phyloP scores from a whole-genome alignment of 2,888 invertebrate species.

The Ormyrus rosae region DNA sequence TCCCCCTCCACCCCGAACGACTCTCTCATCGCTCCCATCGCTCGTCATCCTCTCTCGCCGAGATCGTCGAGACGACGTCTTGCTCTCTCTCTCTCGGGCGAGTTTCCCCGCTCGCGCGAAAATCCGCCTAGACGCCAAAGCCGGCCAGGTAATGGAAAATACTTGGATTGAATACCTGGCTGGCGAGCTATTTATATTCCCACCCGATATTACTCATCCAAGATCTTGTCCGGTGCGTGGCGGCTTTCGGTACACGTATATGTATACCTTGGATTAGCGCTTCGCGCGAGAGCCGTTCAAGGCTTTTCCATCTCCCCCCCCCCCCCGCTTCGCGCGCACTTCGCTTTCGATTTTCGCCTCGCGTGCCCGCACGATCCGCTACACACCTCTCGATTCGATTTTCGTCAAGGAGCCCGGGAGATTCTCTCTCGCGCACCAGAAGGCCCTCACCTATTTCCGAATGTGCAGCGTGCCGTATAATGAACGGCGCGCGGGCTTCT shows the following conservation, averaged over 20 bases:
- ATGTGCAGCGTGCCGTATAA: not conserved
- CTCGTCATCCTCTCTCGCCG: too few species aligned
- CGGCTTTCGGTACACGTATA: too few species aligned
- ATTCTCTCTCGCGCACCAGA: conserved; percentile 12
- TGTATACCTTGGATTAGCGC: not conserved
- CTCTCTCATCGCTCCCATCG: too few species aligned
- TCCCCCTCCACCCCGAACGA: too few species aligned
- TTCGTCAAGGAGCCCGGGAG: conserved; percentile 42
- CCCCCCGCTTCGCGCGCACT: not conserved
- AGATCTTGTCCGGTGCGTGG: conserved; percentile 51
- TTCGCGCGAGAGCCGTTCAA: conserved; percentile 27
- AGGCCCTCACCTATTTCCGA: conserved; percentile 56
- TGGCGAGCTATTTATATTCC: conserved; percentile 63
- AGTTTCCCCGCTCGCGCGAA: not conserved
- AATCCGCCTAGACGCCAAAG: not conserved
- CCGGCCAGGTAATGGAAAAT: conserved; percentile 59
- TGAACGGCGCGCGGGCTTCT: conserved; percentile 20
- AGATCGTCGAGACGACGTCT: too few species aligned
- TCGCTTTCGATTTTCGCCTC: conserved; percentile 15
- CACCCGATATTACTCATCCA: conserved; percentile 64
- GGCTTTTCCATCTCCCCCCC: conserved; percentile 9
- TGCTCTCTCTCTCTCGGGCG: too few species aligned
- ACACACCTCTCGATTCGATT: conserved; percentile 28
- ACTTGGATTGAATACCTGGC: conserved; percentile 54
- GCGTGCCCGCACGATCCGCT: not conserved